Evolutionary conservation across 2,888 invertebrate species (phyloP), one percentile per base, ranked within the genome.

Genomic region (Lasioglossum calceatum): DNA sequence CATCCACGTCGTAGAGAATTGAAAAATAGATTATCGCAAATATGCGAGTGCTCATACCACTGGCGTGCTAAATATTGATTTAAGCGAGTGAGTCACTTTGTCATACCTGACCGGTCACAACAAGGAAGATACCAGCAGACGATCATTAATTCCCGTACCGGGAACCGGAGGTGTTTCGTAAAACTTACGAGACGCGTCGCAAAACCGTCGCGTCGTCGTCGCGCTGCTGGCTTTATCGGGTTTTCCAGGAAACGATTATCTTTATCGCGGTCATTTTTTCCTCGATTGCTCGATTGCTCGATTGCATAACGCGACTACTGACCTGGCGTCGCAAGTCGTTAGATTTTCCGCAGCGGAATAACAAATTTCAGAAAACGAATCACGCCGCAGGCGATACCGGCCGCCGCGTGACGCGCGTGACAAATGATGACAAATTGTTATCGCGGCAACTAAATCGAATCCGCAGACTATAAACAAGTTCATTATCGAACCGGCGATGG

Each of bases 371-470:
- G 73, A 50, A 75, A 81, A 71, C 23, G 39, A 23, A 39, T 12
- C 47, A 19, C 47, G 23, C 23, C 84, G 73, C 70, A 19, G 7
- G 36, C 67, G 67, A 36, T 67, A 67, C 23, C 16, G 36, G 14
- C 67, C 32, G 32, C 47, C 32, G 32, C 47, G 80, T 64, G 84
- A 76, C 81, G 85, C 70, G 47, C 79, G n/a, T 67, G 81, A 84
- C 74, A 78, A 80, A 80, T 76, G 84, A 72, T 89, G 87, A 89
- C 82, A 84, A 84, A 80, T 84, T 77, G 77, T 77, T 80, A 80
- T 80, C 85, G 64, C 36, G n/a, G 58, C 74, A 77, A 81, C 84
- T 79, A 93, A 74, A 50, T 50, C 76, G 70, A 39, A 77, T 71
- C 67, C 81, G 76, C 77, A 71, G 44, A 58, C 85, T 73, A 84